Evolutionary conservation across 2,888 invertebrate genomes (phyloP), one percentile per base, ranked within the genome.

Genomic region (Fabriciana adippe): DNA sequence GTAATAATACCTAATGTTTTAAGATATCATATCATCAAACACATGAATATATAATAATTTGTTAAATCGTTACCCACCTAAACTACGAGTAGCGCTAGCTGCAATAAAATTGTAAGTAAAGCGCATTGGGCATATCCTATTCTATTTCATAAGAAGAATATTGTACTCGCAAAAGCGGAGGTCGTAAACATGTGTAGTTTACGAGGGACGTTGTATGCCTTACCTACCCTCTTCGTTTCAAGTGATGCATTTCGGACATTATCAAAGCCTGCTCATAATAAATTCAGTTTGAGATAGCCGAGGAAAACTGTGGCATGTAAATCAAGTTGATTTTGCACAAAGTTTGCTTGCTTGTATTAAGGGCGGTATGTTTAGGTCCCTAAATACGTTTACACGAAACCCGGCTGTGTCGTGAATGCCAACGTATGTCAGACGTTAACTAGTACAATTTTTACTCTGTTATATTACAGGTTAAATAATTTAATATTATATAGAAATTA

Each of bases 101-200:
- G 50, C 45, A 54, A 63, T 56, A 55, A 69, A 68, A 62, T 62
- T 70, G 53, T 61, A 69, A 68, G 73, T 73, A 77, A 76, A 75
- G 77, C 79, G 81, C 79, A 84, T 85, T 85, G 87, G 85, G 74
- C 73, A 69, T 73, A 75, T 79, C 79, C 80, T 85, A 82, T 86
- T 82, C 75, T 78, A 82, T 85, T 88, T 88, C 86, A 87, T 84
- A 85, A 86, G 81, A 76, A 77, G 74, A 79, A 78, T 79, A 83
- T 81, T 75, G 78, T 77, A 67, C 72, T 71, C 65, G 66, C 60
- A 60, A 66, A 72, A 76, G 73, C 75, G 74, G 74, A 73, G 78
- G 77, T 82, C 84, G 83, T 88, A 88, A 87, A 87, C 83, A 82
- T 84, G 80, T 79, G 80, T 83, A 80, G 78, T 88, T 88, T 87